These are phyloP conservation scores for Achatina immaculata DNA, from an alignment of 1,140 invertebrate genomes.

Conservation along the genomic window DNA sequence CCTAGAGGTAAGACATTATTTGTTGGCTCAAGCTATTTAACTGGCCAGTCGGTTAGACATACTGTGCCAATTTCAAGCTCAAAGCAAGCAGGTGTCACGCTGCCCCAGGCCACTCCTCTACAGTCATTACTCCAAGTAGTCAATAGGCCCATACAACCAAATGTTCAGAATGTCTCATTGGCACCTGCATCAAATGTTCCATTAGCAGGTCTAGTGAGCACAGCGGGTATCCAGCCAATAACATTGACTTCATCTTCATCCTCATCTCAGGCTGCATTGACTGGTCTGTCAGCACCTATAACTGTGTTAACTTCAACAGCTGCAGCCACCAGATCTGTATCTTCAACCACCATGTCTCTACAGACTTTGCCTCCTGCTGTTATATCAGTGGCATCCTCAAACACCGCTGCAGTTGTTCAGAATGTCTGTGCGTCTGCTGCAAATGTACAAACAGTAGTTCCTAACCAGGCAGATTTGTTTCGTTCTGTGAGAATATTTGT, in stretches of 20 bases:
- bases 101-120: neutral
- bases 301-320: neutral
- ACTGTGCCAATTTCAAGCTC: neutral
- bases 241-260: neutral
- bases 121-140: neutral
- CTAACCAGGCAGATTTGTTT: neutral
- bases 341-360: neutral
- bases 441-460: neutral
- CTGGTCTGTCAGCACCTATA: neutral
- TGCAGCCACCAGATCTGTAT: neutral
- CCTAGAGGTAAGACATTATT: conserved; percentile 1
- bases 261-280: neutral
- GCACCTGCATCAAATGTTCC: neutral
- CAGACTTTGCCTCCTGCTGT: neutral
- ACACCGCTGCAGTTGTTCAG: neutral
- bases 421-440: neutral
- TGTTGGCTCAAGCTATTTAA: neutral
- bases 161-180: neutral
- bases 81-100: too few relatives aligned
- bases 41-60: neutral
- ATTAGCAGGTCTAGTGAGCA: neutral
- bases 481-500: conserved; percentile 28
- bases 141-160: neutral
- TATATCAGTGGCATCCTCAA: neutral
- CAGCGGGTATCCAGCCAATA: neutral